These are phyloP conservation scores for Phortica okadai DNA, from an alignment of 2,888 invertebrate species.

Conservation along the genomic window DNA sequence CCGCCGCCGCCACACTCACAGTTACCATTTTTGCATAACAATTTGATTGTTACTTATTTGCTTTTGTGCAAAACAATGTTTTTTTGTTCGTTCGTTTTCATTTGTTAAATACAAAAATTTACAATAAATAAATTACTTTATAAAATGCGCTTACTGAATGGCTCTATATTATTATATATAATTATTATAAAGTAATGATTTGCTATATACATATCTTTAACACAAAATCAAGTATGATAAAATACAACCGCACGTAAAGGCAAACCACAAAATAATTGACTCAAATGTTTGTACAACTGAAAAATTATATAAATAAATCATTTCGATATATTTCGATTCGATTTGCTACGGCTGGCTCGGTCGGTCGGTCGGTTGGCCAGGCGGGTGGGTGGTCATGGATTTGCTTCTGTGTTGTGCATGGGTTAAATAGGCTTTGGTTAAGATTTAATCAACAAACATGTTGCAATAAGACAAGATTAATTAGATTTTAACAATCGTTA, in stretches of 20 bases:
- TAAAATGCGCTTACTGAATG: background rate
- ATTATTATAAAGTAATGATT: too few species aligned
- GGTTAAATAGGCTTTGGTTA: conserved; percentile 10
- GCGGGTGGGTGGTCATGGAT: background rate
- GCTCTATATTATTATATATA: too few species aligned
- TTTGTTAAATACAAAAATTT: background rate
- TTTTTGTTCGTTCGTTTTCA: background rate
- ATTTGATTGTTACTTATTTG: conserved; percentile 34
- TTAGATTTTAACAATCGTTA: conserved; percentile 53
- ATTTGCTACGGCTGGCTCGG: background rate
- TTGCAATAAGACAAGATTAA: conserved; percentile 50
- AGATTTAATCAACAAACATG: conserved; percentile 34
- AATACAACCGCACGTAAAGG: background rate
- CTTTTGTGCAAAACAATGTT: conserved; percentile 4
- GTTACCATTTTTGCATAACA: conserved; percentile 59
- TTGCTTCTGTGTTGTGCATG: background rate
- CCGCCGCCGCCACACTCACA: background rate
- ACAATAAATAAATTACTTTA: background rate
- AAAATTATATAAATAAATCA: conserved; percentile 11
- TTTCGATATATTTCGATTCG: background rate
- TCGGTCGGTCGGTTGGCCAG: too few species aligned
- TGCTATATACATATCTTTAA: too few species aligned
- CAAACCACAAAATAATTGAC: conserved; percentile 13
- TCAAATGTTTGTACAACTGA: conserved; percentile 19
- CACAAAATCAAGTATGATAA: background rate